Evolutionary conservation across 2,888 invertebrate species (phyloP), one percentile per base, ranked within the genome.

Genomic region (Clivina fossor): DNA sequence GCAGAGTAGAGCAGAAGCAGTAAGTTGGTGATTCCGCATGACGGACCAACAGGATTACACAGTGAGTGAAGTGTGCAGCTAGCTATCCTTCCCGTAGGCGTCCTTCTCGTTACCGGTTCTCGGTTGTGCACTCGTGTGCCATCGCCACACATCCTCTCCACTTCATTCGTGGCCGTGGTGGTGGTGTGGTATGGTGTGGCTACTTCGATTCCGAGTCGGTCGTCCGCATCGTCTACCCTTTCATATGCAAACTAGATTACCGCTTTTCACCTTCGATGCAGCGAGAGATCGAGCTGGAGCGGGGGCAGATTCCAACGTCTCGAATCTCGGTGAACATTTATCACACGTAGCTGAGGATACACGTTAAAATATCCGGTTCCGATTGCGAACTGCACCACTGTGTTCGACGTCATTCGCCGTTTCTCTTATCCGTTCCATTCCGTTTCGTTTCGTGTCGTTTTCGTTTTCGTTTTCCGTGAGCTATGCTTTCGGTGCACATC

Each of bases 231-330:
- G 40, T 41, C 13, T 33, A 33, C 41, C 65, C 70, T 71, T 72
- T 71, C 70, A 71, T 70, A 72, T 73, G 71, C 68, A 72, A 72
- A 72, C 67, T 65, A 68, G 69, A 68, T 69, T 67, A 68, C 68
- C 68, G 70, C 71, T 71, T 70, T 70, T 71, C 71, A 71, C 68
- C 68, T 71, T 68, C 30, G 15, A 24, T 30, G 18, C 4, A 20
- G 20, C 20, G 22, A 19, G 46, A 16, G 32, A 46, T 20, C 32
- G 46, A 46, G 20, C 19, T 26, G n/a, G n/a, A n/a, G n/a, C n/a
- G n/a, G n/a, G n/a, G n/a, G n/a, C n/a, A 20, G 26, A 2, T 41
- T 19, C 13, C 11, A 9, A 4, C 32, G 20, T 40, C 40, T 11
- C 30, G 50, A 50, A 32, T 50, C 41, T 50, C 30, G 22, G 20